phyloP scores from a whole-genome alignment of 1,140 invertebrate genomes.

The Euura saliciscinereae region DNA sequence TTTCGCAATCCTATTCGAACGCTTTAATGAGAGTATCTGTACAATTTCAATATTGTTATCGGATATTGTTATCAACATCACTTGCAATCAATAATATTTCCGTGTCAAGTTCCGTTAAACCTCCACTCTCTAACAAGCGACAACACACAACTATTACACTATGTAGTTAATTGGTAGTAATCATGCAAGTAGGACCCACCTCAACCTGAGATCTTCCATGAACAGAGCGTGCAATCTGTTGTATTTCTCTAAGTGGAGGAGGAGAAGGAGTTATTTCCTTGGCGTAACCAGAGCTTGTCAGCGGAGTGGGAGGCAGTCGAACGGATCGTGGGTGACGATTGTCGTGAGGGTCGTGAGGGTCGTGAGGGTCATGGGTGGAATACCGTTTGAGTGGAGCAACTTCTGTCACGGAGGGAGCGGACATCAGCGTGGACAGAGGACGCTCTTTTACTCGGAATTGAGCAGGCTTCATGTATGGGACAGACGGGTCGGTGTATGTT shows the following conservation, averaged over 20 bases:
- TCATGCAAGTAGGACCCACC: constrained; percentile 54
- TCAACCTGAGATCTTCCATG: constrained; percentile 48
- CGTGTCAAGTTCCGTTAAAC: too few relatives aligned
- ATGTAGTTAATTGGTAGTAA: constrained; percentile 24
- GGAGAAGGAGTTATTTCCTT: constrained; percentile 37
- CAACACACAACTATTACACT: too few relatives aligned
- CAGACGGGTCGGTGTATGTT: not conserved
- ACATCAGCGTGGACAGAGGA: constrained; percentile 32
- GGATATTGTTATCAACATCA: too few relatives aligned
- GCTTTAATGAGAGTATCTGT: too few relatives aligned
- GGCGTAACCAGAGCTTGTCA: constrained; percentile 44
- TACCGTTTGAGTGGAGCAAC: constrained; percentile 26
- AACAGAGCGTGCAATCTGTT: constrained; percentile 60
- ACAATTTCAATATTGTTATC: too few relatives aligned
- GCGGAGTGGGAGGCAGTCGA: constrained; percentile 51
- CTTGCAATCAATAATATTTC: too few relatives aligned
- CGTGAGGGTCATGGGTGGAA: constrained; percentile 18
- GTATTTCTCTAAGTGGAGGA: constrained; percentile 42
- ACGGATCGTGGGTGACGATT: constrained; percentile 12
- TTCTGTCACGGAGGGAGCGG: constrained; percentile 28
- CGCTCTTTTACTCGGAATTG: constrained; percentile 18
- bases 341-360: constrained; percentile 4
- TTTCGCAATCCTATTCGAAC: too few relatives aligned
- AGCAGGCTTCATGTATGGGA: not conserved
- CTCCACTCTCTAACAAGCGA: too few relatives aligned